Conservation (phyloP, 2,888 invertebrate species). For the Drosophila emarginata region DNA sequence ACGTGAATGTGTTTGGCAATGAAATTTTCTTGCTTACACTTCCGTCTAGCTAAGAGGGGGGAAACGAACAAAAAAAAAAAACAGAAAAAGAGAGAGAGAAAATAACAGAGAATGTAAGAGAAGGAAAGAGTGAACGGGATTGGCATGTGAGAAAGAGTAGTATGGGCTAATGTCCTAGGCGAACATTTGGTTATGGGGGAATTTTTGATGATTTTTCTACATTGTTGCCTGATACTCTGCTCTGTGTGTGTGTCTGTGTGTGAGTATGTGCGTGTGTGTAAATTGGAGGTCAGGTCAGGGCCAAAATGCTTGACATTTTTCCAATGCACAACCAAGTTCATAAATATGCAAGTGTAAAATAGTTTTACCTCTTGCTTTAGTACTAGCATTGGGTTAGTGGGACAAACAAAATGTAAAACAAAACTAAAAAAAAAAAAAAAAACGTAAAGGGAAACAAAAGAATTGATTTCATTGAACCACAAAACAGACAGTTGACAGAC, state of each 20-base stretch:
- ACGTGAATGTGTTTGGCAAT: constrained; percentile 71
- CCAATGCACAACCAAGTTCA: constrained; percentile 30
- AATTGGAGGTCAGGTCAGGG: constrained; percentile 78
- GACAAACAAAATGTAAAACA: constrained; percentile 21
- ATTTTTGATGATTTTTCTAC: constrained; percentile 34
- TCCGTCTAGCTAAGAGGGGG: constrained; percentile 17
- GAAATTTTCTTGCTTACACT: constrained; percentile 53
- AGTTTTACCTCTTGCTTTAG: constrained; percentile 4
- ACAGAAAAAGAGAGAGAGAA: background rate
- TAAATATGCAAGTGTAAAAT: constrained; percentile 41
- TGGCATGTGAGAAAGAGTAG: background rate
- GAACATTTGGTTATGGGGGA: constrained; percentile 9
- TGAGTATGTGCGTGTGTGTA: constrained; percentile 6
- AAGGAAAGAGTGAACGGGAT: background rate
- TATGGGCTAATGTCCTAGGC: background rate
- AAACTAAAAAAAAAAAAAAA: background rate
- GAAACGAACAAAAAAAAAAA: constrained; percentile 7
- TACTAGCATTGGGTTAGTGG: constrained; percentile 34
- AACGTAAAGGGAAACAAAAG: too few species aligned
- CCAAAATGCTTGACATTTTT: constrained; percentile 76
- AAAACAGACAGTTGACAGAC: background rate
- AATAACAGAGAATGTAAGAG: background rate
- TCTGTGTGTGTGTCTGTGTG: background rate
- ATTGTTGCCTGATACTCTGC: constrained; percentile 28
- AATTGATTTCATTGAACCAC: background rate